These are phyloP conservation scores for Hippoglossus stenolepis DNA, from an alignment of 2,113 vertebrate species.

Conservation along the genomic window DNA sequence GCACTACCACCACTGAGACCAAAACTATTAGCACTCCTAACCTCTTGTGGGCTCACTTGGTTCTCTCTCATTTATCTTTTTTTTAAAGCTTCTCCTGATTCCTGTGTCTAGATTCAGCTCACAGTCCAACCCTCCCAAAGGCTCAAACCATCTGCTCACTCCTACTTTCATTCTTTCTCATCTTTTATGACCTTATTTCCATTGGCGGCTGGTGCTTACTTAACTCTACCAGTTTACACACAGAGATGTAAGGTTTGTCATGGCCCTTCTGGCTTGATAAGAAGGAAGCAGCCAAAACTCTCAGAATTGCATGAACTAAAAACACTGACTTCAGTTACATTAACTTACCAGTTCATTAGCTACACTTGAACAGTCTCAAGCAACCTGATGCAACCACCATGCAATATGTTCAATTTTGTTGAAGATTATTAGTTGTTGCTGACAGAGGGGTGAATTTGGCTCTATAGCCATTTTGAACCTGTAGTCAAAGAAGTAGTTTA, in stretches of 20 bases:
- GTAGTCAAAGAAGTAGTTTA: too few relatives aligned
- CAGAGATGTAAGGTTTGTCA: background rate
- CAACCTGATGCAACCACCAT: background rate
- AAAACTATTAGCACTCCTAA: conserved; percentile 67
- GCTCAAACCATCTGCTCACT: conserved; percentile 40
- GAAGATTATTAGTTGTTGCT: background rate
- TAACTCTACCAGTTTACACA: background rate
- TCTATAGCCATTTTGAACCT: too few relatives aligned
- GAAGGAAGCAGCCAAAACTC: background rate
- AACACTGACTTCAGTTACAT: background rate
- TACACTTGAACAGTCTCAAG: background rate
- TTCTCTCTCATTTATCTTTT: conserved; percentile 26
- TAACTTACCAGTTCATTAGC: background rate
- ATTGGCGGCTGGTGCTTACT: conserved; percentile 7
- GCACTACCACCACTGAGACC: conserved; percentile 52
- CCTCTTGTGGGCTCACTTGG: conserved; percentile 53
- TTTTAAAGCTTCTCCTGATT: conserved; percentile 35
- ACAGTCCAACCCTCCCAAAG: conserved; percentile 3
- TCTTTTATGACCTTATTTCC: conserved; percentile 11
- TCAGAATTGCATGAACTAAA: background rate
- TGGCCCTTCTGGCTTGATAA: background rate
- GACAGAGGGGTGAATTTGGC: background rate
- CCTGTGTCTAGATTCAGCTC: conserved; percentile 50
- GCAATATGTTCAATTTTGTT: background rate
- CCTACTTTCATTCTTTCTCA: conserved; percentile 25